phyloP scores from a whole-genome alignment of 2,113 vertebrate species.

The Gallinago paraguaiae region DNA sequence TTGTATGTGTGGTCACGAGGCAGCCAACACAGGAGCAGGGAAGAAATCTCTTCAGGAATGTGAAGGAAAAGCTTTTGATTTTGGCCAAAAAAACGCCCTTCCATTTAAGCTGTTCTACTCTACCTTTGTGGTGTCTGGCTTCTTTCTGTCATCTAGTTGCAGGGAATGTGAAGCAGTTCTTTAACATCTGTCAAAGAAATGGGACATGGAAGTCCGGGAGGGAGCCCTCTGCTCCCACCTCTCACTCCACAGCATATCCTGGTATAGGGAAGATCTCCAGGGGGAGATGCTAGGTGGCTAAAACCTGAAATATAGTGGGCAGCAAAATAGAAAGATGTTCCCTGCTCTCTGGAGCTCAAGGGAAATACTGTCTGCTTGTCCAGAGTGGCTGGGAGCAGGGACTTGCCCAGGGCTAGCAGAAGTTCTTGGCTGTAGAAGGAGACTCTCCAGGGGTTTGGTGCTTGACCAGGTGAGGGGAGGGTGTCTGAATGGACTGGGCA shows the following conservation, averaged over 20 bases:
- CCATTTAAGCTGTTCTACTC: background rate
- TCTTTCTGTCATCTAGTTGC: background rate
- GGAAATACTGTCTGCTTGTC: background rate
- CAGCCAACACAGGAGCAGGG: background rate
- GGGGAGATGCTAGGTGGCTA: background rate
- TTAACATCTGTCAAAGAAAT: background rate
- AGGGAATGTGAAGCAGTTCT: background rate
- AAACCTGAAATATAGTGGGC: background rate
- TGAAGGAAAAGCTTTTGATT: slow-evolving; percentile 9
- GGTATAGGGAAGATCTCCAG: background rate
- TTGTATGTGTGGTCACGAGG: background rate
- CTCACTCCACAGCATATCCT: background rate
- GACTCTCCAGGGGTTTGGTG: background rate
- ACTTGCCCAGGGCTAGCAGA: rapidly evolving
- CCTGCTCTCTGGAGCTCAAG: background rate
- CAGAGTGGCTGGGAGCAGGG: background rate
- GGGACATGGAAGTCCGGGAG: background rate
- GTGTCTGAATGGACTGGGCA: background rate
- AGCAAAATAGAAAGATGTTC: background rate
- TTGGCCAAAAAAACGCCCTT: background rate
- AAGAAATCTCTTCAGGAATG: background rate
- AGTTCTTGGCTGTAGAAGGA: background rate
- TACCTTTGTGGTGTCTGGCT: background rate
- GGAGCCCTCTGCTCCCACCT: background rate
- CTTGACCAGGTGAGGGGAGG: rapidly evolving